These are phyloP conservation scores for Mylabris sibirica DNA, from an alignment of 2,888 invertebrate species.

Conservation along the genomic window DNA sequence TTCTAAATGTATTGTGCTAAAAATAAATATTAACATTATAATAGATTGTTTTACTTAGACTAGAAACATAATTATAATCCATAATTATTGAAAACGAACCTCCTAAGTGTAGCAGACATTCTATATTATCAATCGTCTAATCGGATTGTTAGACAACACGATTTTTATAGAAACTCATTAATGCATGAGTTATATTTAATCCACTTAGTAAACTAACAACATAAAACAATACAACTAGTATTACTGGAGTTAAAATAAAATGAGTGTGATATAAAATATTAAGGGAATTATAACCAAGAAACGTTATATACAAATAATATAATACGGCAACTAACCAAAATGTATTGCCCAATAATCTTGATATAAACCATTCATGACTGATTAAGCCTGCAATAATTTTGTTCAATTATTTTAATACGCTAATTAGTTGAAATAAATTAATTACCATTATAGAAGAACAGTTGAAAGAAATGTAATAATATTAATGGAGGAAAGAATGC, in stretches of 20 bases:
- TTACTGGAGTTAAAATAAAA: constrained; percentile 83
- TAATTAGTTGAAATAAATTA: background rate
- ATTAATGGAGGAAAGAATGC: constrained; percentile 96
- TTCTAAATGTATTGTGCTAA: background rate
- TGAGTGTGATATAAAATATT: constrained; percentile 87
- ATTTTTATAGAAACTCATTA: constrained; percentile 85
- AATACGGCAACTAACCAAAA: constrained; percentile 90
- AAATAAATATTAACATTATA: constrained; percentile 20
- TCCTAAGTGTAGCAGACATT: too few species aligned
- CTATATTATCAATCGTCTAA: background rate
- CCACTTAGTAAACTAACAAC: constrained; percentile 78
- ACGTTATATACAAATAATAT: constrained; percentile 97
- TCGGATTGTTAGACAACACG: constrained; percentile 72
- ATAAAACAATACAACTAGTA: constrained; percentile 79
- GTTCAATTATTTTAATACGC: constrained; percentile 17
- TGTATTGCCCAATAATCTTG: constrained; percentile 87
- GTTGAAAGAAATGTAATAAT: constrained; percentile 89
- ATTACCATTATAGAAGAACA: constrained; percentile 86
- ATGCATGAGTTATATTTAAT: constrained; percentile 83
- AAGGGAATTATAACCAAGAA: constrained; percentile 93
- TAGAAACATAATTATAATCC: constrained; percentile 15
- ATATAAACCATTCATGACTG: constrained; percentile 77
- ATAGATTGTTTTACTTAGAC: constrained; percentile 14
- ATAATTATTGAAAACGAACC: too few species aligned
- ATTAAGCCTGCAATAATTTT: constrained; percentile 75